Evolutionary conservation across 1,140 invertebrate species (phyloP).

Genomic region (Drosophila guanche): DNA sequence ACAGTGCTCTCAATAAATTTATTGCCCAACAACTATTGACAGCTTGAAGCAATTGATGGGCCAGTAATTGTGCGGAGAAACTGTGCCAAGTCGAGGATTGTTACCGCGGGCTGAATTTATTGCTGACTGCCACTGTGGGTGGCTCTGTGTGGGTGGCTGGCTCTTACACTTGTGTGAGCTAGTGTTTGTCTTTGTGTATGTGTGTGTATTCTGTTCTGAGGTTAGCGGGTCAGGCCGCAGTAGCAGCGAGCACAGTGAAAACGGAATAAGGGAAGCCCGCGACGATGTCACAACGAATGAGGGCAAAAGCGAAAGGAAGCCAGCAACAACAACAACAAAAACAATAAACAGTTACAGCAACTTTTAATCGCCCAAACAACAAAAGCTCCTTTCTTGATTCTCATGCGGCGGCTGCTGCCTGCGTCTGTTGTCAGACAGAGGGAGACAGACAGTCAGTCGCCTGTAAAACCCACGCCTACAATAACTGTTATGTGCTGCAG

Average conservation of each 20-base stretch:
- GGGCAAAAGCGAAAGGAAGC: constrained; percentile 72
- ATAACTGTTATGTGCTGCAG: constrained; percentile 78
- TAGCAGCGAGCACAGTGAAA: constrained; percentile 31
- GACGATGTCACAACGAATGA: constrained; percentile 64
- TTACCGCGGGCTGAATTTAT: constrained; percentile 11
- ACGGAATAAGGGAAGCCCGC: constrained; percentile 53
- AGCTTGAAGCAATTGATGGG: constrained; percentile 74
- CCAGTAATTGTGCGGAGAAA: constrained; percentile 72
- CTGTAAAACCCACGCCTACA: constrained; percentile 69
- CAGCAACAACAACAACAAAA: constrained; percentile 42
- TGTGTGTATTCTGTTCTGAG: constrained; percentile 46
- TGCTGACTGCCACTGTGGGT: constrained; percentile 4
- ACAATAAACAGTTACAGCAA: constrained; percentile 55
- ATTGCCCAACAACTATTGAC: constrained; percentile 73
- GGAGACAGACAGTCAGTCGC: constrained; percentile 51
- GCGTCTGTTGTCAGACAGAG: constrained; percentile 39
- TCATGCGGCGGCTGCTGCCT: constrained; percentile 10
- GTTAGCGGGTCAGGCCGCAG: constrained; percentile 80
- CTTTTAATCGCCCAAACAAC: constrained; percentile 81
- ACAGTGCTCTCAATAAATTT: constrained; percentile 70
- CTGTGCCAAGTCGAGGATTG: constrained; percentile 63
- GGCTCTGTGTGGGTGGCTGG: too few relatives aligned
- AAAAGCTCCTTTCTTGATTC: constrained; percentile 56
- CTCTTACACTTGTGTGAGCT: constrained; percentile 2
- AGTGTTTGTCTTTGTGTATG: not conserved